Conservation (phyloP, 2,113 vertebrate genomes). For the Spea bombifrons region DNA sequence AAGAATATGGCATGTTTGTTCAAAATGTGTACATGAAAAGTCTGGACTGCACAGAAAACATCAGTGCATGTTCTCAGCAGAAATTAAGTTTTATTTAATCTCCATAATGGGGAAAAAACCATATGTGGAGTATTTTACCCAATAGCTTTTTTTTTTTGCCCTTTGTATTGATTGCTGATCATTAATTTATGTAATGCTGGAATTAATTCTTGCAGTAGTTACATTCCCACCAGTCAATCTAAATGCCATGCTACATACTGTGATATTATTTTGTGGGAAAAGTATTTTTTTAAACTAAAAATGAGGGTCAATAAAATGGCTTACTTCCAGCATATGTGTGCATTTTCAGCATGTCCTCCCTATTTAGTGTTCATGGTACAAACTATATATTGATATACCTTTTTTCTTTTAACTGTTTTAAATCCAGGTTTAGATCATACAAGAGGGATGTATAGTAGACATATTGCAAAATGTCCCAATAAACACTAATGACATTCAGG, state of each 20-base stretch:
- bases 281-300: neutral
- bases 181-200: too few species aligned
- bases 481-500: too few species aligned
- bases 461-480: too few species aligned
- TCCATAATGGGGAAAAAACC: neutral
- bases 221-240: neutral
- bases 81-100: conserved; percentile 6
- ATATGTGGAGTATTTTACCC: neutral
- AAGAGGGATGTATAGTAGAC: too few species aligned
- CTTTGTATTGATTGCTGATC: neutral
- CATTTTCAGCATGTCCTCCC: too few species aligned
- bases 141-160: neutral
- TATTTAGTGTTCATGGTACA: too few species aligned
- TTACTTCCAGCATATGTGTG: neutral
- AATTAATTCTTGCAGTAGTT: neutral
- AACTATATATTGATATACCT: too few species aligned
- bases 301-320: conserved; percentile 19
- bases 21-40: neutral
- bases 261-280: neutral
- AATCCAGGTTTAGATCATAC: too few species aligned
- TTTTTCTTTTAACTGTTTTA: too few species aligned
- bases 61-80: neutral
- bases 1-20: neutral
- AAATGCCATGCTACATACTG: neutral
- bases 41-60: neutral